Evolutionary conservation across 2,113 vertebrate genomes (phyloP), one percentile per base, ranked within the genome.

Genomic region (Thamnaconus septentrionalis): DNA sequence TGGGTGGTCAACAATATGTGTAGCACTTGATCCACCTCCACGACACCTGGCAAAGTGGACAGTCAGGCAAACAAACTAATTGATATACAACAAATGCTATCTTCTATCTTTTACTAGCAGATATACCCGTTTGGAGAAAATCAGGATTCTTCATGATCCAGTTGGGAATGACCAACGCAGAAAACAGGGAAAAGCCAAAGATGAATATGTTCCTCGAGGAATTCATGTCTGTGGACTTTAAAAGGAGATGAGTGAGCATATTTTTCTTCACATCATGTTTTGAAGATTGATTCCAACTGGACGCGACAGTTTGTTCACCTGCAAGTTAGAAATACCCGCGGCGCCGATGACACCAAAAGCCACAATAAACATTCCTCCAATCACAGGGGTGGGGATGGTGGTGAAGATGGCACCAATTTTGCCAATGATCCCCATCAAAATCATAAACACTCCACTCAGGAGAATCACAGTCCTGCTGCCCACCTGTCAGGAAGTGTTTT

Each of bases 181-280:
- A 83, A 86, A 94, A 96, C 58, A 98, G 85, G 75, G 96, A 96
- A 88, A 99, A 98, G 59, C 96, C 96, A 80, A 97, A 97, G 75
- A 97, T 87, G 64, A 98, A 98, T 81, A 96, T 91, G 79, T 96
- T 99, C 72, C 96, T 92, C 56, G 95, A 94, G 7, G 96, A 97
- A 81, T 98, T 98, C 97, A 99, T 96, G 74, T 98, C 93, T 66
- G 92, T 90, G 45, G 92, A 95, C 97, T 99, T 86, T 10, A 53
- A 70, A 74, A 62, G 3, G 18, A 40, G 4, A 66, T 2, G 18
- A 42, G 31, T 75, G 51, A 78, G 56, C 0, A 42, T 31, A 39
- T 18, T 8, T 3, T 31, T 6, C 52, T 43, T 4, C 8, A 65
- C 60, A 72, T 31, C 18, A 31, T 31, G 2, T 31, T 2, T 31